Percentiles rank a stretch among this genome's conserved stretches.
Conservation (phyloP, 2,888 invertebrate genomes). For the Pheosia tremula region DNA sequence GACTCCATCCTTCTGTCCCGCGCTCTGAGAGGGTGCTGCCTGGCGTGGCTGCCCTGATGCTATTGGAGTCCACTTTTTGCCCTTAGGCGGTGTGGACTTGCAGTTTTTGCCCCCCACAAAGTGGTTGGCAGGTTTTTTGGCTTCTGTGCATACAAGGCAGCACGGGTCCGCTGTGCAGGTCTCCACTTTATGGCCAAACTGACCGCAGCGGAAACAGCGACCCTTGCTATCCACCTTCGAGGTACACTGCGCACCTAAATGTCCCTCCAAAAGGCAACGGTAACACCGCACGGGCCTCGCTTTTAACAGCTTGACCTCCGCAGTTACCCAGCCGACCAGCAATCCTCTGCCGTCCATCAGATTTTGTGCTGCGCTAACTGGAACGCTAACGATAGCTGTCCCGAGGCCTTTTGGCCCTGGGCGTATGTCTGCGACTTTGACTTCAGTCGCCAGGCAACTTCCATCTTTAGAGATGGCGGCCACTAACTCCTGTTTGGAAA, state of each 20-base stretch:
- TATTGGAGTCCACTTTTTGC: too few relatives aligned
- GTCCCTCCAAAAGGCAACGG: constrained; percentile 5
- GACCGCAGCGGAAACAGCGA: constrained; percentile 3
- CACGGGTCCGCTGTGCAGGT: not conserved
- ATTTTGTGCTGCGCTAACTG: not conserved
- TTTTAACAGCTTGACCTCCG: not conserved
- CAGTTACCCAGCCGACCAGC: not conserved
- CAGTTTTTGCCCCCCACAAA: not conserved
- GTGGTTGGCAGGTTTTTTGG: not conserved
- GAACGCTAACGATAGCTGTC: not conserved
- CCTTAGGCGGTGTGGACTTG: too few relatives aligned
- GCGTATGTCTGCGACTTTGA: constrained; percentile 3
- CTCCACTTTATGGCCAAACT: constrained; percentile 2
- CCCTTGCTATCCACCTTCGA: constrained; percentile 1
- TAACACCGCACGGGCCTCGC: constrained; percentile 2
- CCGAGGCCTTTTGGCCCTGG: not conserved
- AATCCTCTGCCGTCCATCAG: not conserved
- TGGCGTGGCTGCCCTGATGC: too few relatives aligned
- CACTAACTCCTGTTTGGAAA: not conserved
- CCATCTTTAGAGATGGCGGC: not conserved
- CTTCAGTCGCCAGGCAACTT: not conserved
- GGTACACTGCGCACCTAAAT: not conserved
- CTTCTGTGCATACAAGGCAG: constrained; percentile 2
- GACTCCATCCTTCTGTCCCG: too few relatives aligned
- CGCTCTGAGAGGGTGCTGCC: too few relatives aligned